phyloP scores from a whole-genome alignment of 2,113 vertebrate species.

The Todiramphus saurophagus region DNA sequence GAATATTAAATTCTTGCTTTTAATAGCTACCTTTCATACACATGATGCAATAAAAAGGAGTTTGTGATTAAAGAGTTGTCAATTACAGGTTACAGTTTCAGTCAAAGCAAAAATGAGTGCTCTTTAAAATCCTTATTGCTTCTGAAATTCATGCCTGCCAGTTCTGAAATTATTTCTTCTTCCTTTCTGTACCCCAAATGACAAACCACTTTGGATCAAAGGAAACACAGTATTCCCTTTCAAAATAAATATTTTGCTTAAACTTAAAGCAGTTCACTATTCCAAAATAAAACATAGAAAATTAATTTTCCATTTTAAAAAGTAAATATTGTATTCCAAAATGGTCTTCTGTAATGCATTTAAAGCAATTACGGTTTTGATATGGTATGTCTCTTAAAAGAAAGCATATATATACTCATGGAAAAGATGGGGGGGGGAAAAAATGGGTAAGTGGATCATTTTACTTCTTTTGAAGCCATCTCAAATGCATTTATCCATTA shows the following conservation, averaged over 20 bases:
- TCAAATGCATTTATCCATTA: not conserved
- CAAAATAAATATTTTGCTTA: not conserved
- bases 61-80: not conserved
- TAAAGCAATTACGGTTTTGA: not conserved
- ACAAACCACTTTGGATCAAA: not conserved
- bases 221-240: not conserved
- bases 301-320: not conserved
- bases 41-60: rapidly evolving
- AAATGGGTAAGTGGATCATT: not conserved
- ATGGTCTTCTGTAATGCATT: not conserved
- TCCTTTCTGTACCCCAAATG: not conserved
- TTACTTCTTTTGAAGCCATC: not conserved
- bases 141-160: not conserved
- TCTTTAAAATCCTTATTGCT: not conserved
- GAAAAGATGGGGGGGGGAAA: not conserved
- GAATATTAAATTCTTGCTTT: not conserved
- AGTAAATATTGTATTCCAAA: not conserved
- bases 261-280: not conserved
- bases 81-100: not conserved
- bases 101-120: not conserved
- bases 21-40: not conserved
- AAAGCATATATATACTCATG: not conserved
- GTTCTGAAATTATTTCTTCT: not conserved
- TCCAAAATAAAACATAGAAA: not conserved
- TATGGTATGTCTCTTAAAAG: not conserved